Percentiles rank a stretch among this genome's conserved stretches.
These are phyloP conservation scores for Leucoma salicis DNA, from an alignment of 2,888 invertebrate genomes.

Conservation along the genomic window DNA sequence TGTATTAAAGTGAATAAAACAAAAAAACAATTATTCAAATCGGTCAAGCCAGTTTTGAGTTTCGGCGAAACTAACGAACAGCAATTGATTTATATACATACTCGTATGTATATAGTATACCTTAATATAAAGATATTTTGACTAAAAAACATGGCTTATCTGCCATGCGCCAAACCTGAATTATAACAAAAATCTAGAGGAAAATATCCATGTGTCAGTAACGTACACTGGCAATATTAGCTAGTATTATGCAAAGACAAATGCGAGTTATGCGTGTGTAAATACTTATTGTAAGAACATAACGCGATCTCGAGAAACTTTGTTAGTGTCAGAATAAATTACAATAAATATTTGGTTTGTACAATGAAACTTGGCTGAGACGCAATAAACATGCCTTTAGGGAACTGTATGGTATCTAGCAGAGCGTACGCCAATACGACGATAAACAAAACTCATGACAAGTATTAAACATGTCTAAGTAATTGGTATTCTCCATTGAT, in stretches of 20 bases:
- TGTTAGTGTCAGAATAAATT: constrained; percentile 52
- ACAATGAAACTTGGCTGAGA: constrained; percentile 43
- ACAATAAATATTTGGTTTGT: constrained; percentile 53
- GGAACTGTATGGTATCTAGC: constrained; percentile 43
- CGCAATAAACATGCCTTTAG: constrained; percentile 30
- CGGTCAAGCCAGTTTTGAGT: too few relatives aligned
- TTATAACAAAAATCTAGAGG: too few relatives aligned
- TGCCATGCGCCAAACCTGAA: too few relatives aligned
- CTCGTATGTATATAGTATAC: too few relatives aligned
- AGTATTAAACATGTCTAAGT: constrained; percentile 44
- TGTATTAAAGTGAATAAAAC: too few relatives aligned
- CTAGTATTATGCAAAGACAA: constrained; percentile 43
- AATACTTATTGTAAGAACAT: constrained; percentile 38
- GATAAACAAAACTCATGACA: constrained; percentile 44
- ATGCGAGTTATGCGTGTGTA: constrained; percentile 38
- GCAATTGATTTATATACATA: too few relatives aligned
- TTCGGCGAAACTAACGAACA: too few relatives aligned
- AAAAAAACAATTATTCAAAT: too few relatives aligned
- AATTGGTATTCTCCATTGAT: constrained; percentile 56
- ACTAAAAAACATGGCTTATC: too few relatives aligned
- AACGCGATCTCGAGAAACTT: constrained; percentile 34
- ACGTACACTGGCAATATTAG: too few relatives aligned
- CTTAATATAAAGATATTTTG: too few relatives aligned
- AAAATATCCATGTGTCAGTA: too few relatives aligned
- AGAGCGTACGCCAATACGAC: constrained; percentile 47